phyloP scores from a whole-genome alignment of 2,113 vertebrate genomes.

The Arothron firmamentum region DNA sequence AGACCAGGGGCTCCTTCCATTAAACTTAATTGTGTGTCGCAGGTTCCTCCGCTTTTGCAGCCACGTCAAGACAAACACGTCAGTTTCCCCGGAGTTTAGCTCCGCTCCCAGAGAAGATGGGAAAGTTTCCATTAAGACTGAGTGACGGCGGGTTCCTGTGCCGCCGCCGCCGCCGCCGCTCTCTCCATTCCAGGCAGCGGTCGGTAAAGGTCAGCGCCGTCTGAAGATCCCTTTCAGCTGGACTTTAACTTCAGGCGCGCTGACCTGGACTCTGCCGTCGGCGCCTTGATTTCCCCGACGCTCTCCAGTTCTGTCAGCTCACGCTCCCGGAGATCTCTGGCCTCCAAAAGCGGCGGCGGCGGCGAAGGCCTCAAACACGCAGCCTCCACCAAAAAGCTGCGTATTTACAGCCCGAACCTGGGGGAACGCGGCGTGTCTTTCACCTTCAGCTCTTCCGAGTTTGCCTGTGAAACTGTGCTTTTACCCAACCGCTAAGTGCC shows the following conservation, averaged over 20 bases:
- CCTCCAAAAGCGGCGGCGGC: conserved; percentile 30
- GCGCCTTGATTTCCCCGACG: conserved; percentile 54
- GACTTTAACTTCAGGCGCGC: conserved; percentile 72
- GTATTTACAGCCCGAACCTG: too few relatives aligned
- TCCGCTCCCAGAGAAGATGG: conserved; percentile 13
- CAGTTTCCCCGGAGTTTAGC: conserved; percentile 21
- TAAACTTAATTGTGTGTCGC: conserved; percentile 39
- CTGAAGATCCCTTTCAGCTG: conserved; percentile 72
- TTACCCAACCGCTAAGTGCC: too few relatives aligned
- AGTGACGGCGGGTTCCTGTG: neutral
- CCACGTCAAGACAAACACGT: too few relatives aligned
- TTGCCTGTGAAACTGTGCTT: too few relatives aligned
- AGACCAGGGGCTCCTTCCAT: conserved; percentile 28
- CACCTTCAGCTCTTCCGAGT: too few relatives aligned
- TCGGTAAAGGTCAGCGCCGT: conserved; percentile 66
- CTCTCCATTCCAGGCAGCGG: conserved; percentile 40
- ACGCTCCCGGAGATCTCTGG: conserved; percentile 5
- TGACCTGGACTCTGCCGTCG: conserved; percentile 63
- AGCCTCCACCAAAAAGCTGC: too few relatives aligned
- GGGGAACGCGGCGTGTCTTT: too few relatives aligned
- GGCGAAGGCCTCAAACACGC: conserved; percentile 6
- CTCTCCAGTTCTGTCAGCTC: conserved; percentile 42
- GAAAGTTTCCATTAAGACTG: conserved; percentile 60
- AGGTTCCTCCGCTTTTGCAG: too few relatives aligned
- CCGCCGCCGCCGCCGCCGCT: neutral